Conservation (phyloP, 2,797 vertebrate species). For the Staurois parvus region DNA sequence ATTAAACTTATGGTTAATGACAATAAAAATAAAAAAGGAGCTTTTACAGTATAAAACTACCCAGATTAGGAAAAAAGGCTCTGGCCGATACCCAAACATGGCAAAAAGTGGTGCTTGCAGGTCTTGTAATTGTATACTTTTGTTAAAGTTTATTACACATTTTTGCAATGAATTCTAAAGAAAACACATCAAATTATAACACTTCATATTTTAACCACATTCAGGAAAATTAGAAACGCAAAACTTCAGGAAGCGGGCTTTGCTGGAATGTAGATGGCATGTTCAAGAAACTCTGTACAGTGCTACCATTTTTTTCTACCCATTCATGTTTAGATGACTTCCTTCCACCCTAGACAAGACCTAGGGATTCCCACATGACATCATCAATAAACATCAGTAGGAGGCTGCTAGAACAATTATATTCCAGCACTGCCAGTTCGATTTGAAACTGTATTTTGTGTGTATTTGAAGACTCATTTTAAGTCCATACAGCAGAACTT, state of each 20-base stretch:
- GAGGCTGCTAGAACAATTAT: too few species aligned
- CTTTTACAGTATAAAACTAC: background rate
- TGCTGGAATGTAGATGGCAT: slow-evolving; percentile 71
- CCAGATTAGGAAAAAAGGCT: background rate
- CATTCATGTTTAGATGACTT: slow-evolving; percentile 74
- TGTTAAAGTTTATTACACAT: too few species aligned
- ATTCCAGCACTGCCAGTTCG: too few species aligned
- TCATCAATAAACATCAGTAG: background rate
- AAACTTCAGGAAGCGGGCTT: slow-evolving; percentile 56
- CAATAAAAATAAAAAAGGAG: background rate
- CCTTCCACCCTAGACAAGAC: too few species aligned
- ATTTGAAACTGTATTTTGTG: too few species aligned
- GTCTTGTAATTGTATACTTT: too few species aligned
- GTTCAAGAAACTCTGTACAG: slow-evolving; percentile 71
- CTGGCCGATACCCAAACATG: background rate
- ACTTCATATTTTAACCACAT: too few species aligned
- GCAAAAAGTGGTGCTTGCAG: too few species aligned
- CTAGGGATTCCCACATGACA: slow-evolving; percentile 78
- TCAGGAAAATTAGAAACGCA: slow-evolving; percentile 8
- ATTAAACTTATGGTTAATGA: slow-evolving; percentile 23
- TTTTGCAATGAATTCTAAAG: too few species aligned
- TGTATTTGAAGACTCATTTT: too few species aligned
- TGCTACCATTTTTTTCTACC: slow-evolving; percentile 64
- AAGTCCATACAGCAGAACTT: too few species aligned
- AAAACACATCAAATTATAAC: too few species aligned